These are phyloP conservation scores for Hexactinellida sp. DNA, from an alignment of 37 sponge, comb jelly and placozoan species.

Conservation along the genomic window DNA sequence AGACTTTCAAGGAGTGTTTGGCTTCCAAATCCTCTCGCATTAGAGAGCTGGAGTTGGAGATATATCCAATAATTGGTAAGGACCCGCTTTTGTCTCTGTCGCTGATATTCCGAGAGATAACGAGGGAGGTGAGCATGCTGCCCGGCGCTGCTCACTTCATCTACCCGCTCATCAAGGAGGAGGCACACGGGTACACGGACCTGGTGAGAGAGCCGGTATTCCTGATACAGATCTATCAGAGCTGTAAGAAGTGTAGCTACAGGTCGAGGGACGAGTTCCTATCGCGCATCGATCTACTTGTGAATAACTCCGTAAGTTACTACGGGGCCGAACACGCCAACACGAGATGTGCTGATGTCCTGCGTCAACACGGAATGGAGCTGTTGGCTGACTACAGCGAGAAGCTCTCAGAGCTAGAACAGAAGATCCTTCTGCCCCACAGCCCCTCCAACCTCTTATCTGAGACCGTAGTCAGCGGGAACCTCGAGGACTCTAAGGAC, in stretches of 20 bases:
- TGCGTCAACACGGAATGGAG: not conserved
- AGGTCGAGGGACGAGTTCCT: constrained; percentile 56
- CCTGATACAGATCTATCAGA: constrained; percentile 41
- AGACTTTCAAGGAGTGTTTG: constrained; percentile 5
- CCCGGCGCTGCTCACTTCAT: not conserved
- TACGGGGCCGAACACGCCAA: constrained; percentile 38
- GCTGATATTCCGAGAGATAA: not conserved
- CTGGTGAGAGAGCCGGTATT: not conserved
- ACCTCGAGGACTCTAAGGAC: not conserved
- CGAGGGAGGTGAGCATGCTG: not conserved
- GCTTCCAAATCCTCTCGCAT: not conserved
- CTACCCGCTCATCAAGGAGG: not conserved
- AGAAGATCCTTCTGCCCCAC: constrained; percentile 17
- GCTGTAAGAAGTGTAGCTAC: constrained; percentile 42
- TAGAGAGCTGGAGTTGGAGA: not conserved
- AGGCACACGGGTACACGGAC: not conserved
- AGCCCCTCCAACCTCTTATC: not conserved
- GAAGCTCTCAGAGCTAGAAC: not conserved
- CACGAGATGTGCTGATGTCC: constrained; percentile 16
- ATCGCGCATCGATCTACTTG: constrained; percentile 62
- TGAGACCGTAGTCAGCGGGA: not conserved
- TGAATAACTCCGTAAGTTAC: constrained; percentile 80
- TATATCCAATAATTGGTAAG: not conserved
- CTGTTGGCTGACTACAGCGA: constrained; percentile 1
- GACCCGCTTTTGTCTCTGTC: not conserved